Conservation (phyloP, 2,113 vertebrate species). For the Dipodomys spectabilis region DNA sequence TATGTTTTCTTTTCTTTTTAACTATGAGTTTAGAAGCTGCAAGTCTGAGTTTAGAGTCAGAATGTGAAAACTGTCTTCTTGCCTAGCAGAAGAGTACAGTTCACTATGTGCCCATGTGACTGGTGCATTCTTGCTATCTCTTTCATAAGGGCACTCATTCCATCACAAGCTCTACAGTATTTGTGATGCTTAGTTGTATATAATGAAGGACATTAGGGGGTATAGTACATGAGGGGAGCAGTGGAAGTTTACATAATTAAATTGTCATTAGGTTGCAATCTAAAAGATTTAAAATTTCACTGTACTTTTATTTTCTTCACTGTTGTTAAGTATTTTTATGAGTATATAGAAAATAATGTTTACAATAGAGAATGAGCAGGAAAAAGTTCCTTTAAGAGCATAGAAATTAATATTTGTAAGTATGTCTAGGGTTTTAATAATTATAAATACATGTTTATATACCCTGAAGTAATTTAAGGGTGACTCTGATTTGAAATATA, state of each 20-base stretch:
- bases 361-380: not conserved
- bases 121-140: not conserved
- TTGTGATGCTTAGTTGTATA: not conserved
- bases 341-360: not conserved
- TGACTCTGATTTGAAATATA: not conserved
- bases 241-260: not conserved
- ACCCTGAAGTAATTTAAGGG: not conserved
- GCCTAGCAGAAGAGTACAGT: not conserved
- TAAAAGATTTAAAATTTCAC: not conserved
- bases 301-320: not conserved
- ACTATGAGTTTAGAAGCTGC: not conserved
- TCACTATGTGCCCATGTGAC: not conserved
- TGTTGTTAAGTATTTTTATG: not conserved
- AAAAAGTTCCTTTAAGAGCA: not conserved
- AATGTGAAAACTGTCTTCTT: not conserved
- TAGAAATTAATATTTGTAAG: not conserved
- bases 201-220: not conserved
- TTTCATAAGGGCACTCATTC: not conserved
- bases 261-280: not conserved
- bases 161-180: not conserved
- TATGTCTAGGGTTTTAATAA: not conserved
- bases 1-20: not conserved
- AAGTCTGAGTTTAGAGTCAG: not conserved
- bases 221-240: not conserved
- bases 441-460: not conserved